Evolutionary conservation across 2,113 vertebrate species (phyloP), one percentile per base, ranked within the genome.

Genomic region (Anoplopoma fimbria): DNA sequence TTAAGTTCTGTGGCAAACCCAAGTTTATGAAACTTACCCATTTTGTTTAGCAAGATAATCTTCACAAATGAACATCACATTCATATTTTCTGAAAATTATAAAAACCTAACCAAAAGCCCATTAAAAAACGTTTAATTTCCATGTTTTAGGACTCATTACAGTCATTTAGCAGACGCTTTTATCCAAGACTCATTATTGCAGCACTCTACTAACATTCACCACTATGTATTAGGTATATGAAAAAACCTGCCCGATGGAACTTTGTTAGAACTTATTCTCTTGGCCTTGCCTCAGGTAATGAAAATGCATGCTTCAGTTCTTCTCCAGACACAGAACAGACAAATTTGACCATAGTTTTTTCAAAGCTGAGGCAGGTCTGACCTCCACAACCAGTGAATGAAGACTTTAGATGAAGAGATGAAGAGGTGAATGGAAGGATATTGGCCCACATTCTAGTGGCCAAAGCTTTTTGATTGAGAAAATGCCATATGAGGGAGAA

Each of bases 381-480:
- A 57, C 55, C 55, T 73, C 42, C 45, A 57, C 2, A 4, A 61
- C 63, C 57, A 53, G 15, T 38, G 40, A 80, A 45, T 57, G 63
- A 63, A 70, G 33, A 65, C 63, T 51, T 53, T 83, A 74, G 58
- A 76, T 70, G 71, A 12, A 1, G 51, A 57, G 33, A 70, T 58
- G 74, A 67, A 60, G 33, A 42, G 25, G 49, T 61, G 40, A 42
- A 62, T 42, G 55, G 45, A 17, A 74, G 81, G 75, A 73, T 63
- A 75, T 60, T 84, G 87, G 89, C 90, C 75, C 73, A 75, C 79
- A 86, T 79, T 85, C 75, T 89, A 62, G 83, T 85, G 84, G 85
- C 79, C 77, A 23, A 75, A 49, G 70, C 69, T 47, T 82, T 91
- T 90, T 87, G 82, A 93, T 88, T 89, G 83, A 89, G 81, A 79